These are phyloP conservation scores for Protonemura montana DNA, from an alignment of 2,888 invertebrate genomes.

Conservation along the genomic window DNA sequence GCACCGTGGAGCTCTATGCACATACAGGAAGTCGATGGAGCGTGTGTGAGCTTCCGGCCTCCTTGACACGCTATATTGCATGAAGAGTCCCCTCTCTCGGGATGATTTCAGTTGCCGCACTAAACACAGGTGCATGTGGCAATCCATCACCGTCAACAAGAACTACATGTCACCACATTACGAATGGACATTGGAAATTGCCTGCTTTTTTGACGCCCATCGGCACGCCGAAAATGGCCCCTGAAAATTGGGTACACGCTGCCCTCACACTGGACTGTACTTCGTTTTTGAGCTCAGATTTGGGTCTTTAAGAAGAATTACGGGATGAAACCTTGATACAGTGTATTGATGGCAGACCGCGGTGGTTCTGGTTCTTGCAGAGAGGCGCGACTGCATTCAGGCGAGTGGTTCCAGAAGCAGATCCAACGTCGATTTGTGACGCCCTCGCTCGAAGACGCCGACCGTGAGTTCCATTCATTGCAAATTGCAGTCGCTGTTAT, in stretches of 20 bases:
- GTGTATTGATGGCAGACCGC: background rate
- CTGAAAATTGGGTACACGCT: no score
- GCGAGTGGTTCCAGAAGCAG: slow-evolving; percentile 49
- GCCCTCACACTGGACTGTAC: no score
- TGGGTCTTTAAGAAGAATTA: no score
- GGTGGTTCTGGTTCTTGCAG: slow-evolving; percentile 43
- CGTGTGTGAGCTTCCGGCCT: slow-evolving; percentile 36
- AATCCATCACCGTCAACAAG: background rate
- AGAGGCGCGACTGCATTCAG: slow-evolving; percentile 48
- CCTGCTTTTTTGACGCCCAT: background rate
- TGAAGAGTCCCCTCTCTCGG: background rate
- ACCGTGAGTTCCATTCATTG: slow-evolving; percentile 27
- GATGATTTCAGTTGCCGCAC: slow-evolving; percentile 23
- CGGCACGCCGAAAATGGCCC: background rate
- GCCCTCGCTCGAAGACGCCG: background rate
- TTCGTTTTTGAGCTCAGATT: no score
- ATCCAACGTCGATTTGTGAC: slow-evolving; percentile 46
- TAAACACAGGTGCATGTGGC: background rate
- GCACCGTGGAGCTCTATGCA: slow-evolving; percentile 8
- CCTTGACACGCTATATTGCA: slow-evolving; percentile 1
- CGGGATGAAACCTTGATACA: background rate
- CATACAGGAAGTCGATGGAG: background rate
- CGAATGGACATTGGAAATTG: background rate
- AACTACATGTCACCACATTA: background rate
- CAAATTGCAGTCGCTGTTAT: no score